phyloP scores from a whole-genome alignment of 2,113 vertebrate species.

The Aix galericulata region DNA sequence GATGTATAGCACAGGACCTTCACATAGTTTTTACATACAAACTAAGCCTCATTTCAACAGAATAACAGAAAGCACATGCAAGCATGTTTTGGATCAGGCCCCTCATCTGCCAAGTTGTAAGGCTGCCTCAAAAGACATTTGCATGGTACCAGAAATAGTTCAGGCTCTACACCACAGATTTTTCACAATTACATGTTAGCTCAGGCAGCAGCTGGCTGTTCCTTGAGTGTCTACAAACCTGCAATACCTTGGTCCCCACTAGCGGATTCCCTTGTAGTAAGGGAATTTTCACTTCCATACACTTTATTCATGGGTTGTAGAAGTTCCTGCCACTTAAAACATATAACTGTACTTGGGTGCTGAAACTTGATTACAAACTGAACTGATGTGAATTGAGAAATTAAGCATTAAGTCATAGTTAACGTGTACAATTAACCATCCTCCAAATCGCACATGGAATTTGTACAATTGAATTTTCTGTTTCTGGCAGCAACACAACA shows the following conservation, averaged over 20 bases:
- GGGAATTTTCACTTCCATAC: neutral
- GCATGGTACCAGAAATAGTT: neutral
- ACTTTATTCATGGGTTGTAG: accelerated
- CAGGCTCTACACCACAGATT: neutral
- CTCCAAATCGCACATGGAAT: accelerated
- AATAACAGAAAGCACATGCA: neutral
- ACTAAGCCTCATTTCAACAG: neutral
- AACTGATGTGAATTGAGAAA: neutral
- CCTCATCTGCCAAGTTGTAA: neutral
- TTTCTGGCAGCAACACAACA: neutral
- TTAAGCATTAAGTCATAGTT: neutral
- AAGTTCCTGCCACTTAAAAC: neutral
- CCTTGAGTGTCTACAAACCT: neutral
- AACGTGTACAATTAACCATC: neutral
- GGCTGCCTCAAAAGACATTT: neutral
- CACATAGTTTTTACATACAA: neutral
- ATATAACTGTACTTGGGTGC: neutral
- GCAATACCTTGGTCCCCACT: neutral
- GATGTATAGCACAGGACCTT: neutral
- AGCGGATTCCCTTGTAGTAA: neutral
- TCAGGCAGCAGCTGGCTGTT: neutral
- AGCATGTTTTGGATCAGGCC: neutral
- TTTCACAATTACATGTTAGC: neutral
- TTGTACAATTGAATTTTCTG: neutral
- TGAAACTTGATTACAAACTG: neutral